Base-by-base conservation (phyloP, 2,113 vertebrate genomes). In the Falco punctatus region DNA sequence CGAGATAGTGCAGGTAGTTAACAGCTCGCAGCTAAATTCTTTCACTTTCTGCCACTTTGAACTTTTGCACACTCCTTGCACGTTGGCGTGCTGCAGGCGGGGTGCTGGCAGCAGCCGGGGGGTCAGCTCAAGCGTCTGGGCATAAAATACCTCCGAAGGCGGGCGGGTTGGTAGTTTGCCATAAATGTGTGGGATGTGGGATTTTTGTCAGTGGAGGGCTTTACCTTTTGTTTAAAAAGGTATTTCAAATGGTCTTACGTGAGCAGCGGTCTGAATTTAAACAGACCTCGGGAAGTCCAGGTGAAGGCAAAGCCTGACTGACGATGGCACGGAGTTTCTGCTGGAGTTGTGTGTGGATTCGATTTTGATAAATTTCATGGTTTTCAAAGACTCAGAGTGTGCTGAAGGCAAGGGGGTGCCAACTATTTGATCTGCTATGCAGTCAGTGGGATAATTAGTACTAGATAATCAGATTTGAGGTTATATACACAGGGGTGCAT, bases 81-180 rank as follows among this genome's bases (percentile, higher is more conserved):
- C 64, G 58, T 24, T 26, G 2, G 5, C 4, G 0, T 23, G 33
- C 44, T 20, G 72, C 23, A 19, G 38, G 38, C 9, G 38, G 38
- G 38, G 35, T 44, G 48, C 51, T 58, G 79, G 54, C 73, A 69
- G 35, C 44, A 4, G 2, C 4, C 6, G 28, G 58, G 9, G 11
- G n/a, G 15, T 7, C 46, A 3, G 11, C 9, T 59, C 49, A 2
- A 64, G 67, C 44, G 30, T 40, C 62, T 11, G 38, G 44, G 5
- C 0, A 3, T 24, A 17, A 77, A 55, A 38, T 9, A 13, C 20
- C 64, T 44, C 26, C 0, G 3, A 7, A 52, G 46, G 44, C 1
- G 2, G 4, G 15, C 16, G 38, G 51, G 20, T n/a, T n/a, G 23
- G 49, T 35, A 28, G 44, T 16, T 65, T 9, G 54, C 19, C 4